Base-by-base conservation (phyloP, 2,888 invertebrate species). In the Caenorhabditis becei region DNA sequence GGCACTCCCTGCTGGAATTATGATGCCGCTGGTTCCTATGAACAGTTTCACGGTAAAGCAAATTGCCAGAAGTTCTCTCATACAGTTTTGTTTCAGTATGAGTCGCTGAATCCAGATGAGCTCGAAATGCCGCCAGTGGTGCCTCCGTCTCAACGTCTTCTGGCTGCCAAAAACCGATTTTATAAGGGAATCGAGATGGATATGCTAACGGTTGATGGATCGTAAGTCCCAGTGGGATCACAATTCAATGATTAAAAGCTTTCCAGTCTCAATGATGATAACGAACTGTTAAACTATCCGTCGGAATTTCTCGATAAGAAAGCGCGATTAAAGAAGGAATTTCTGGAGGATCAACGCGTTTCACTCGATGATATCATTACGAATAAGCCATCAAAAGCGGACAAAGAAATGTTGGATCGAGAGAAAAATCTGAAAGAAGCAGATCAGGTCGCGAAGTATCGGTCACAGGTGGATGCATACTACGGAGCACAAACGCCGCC, bases 1-100 rank as follows among this genome's bases (percentile, higher is more conserved):
- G 92, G 97, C 98, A 91, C 93, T 98, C 83, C 98, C 99, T 1
- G 97, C 98, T 70, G 98, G 97, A 54, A 93, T 99, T 23, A 97
- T 99, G 95, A 97, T 97, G 74, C 96, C 97, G n/a, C 93, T 97
- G 16, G 95, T 99, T 79, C 95, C 95, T 94, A 95, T 95, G 87
- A 96, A 96, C 92, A 97, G 97, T 89, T 94, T 95, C 89, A 86
- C 81, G 41, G 89, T 89, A 61, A 59, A 66, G 56, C 23, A 2
- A 20, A 20, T 8, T 65, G 18, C 8, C 28, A 20, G 8, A 1
- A 35, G 23, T 32, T 59, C 14, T 23, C 1, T 16, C 1, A 26
- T 56, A 24, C 20, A 20, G 16, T 28, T 16, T 49, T 32, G 3
- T 83, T 89, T 54, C 94, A 94, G 89, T 98, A 97, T 92, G 95